Evolutionary conservation across 2,888 invertebrate species (phyloP).

Genomic region (Neria commutata): DNA sequence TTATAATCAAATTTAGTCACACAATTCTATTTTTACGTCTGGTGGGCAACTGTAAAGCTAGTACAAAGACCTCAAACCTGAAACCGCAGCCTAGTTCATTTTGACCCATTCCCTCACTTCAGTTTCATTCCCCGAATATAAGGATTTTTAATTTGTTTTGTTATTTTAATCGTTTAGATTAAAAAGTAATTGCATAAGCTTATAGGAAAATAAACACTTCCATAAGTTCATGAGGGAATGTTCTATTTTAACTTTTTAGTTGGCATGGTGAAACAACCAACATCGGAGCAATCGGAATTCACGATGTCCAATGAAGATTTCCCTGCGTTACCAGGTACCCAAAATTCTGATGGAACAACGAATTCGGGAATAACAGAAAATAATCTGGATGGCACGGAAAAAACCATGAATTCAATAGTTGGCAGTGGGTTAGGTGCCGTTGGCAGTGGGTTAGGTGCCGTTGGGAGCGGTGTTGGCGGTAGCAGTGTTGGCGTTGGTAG

Average conservation of each 20-base stretch:
- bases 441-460: constrained; percentile 44
- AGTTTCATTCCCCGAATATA: not conserved
- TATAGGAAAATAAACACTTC: no score
- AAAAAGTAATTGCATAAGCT: constrained; percentile 12
- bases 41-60: no score
- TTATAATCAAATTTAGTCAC: no score
- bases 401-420: constrained; percentile 59
- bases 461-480: constrained; percentile 40
- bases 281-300: constrained; percentile 90
- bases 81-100: no score
- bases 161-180: constrained; percentile 8
- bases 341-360: constrained; percentile 69
- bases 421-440: constrained; percentile 46
- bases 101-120: no score
- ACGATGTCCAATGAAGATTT: constrained; percentile 99
- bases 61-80: no score
- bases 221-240: no score
- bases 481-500: constrained; percentile 41
- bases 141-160: constrained; percentile 8
- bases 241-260: constrained; percentile 64
- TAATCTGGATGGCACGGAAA: constrained; percentile 60
- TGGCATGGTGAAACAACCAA: constrained; percentile 95
- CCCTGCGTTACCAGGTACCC: constrained; percentile 96
- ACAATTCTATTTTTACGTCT: no score
- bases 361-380: constrained; percentile 55